Conservation (phyloP, 2,113 vertebrate species). For the Vimba vimba region DNA sequence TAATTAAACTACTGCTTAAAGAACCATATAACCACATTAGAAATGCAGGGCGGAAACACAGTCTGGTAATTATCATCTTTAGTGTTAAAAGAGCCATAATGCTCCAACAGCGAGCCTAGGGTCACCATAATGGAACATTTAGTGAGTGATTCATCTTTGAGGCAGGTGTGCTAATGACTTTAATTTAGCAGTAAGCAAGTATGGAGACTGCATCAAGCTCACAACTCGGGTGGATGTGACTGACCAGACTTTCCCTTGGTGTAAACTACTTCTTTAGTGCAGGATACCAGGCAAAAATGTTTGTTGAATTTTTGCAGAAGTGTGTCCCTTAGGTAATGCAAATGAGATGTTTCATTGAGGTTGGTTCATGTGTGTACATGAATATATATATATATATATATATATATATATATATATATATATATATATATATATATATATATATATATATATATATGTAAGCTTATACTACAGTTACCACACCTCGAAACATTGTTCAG, state of each 20-base stretch:
- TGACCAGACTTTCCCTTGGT: neutral
- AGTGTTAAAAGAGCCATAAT: neutral
- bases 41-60: slow-evolving; percentile 8
- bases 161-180: slow-evolving; percentile 30
- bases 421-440: no score
- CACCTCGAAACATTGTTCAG: no score
- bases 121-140: slow-evolving; percentile 6
- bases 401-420: no score
- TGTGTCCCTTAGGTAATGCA: neutral
- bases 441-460: neutral
- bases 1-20: slow-evolving; percentile 14
- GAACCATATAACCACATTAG: neutral
- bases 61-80: neutral
- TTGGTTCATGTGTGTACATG: neutral
- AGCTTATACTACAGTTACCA: no score
- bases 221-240: neutral
- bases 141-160: slow-evolving; percentile 7
- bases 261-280: neutral
- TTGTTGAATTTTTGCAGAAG: neutral
- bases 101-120: neutral
- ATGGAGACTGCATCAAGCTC: neutral
- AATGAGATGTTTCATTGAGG: neutral
- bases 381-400: no score
- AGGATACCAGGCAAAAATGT: neutral
- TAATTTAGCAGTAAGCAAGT: neutral